phyloP scores from a whole-genome alignment of 2,888 invertebrate genomes.

The Galerucella pusilla region DNA sequence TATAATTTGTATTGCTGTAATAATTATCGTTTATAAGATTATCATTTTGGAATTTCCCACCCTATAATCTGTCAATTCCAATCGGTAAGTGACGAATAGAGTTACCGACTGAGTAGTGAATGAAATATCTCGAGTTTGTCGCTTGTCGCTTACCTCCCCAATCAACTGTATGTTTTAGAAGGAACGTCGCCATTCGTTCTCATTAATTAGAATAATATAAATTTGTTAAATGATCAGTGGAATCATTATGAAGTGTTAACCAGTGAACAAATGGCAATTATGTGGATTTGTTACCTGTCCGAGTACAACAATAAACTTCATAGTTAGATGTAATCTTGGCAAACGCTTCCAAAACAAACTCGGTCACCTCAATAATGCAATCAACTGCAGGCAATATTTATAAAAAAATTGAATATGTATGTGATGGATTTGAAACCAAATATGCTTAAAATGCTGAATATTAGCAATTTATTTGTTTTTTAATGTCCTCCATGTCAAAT shows the following conservation, averaged over 20 bases:
- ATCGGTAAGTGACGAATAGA: constrained; percentile 14
- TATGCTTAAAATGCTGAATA: constrained; percentile 42
- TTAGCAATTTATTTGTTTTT: constrained; percentile 52
- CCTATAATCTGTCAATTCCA: constrained; percentile 11
- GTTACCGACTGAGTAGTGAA: constrained; percentile 51
- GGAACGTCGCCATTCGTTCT: constrained; percentile 65
- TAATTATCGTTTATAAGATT: not conserved
- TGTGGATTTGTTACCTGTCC: constrained; percentile 47
- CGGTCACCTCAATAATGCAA: constrained; percentile 61
- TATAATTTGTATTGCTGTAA: not conserved
- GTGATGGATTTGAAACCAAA: constrained; percentile 34
- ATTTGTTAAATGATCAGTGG: constrained; percentile 56
- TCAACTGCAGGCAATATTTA: constrained; percentile 57
- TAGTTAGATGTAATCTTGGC: constrained; percentile 59
- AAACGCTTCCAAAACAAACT: constrained; percentile 63
- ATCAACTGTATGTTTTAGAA: constrained; percentile 64
- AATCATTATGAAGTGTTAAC: constrained; percentile 41
- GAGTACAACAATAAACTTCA: constrained; percentile 46
- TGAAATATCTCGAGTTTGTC: constrained; percentile 55
- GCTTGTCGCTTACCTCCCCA: constrained; percentile 66
- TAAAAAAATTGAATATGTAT: constrained; percentile 47
- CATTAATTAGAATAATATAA: constrained; percentile 56
- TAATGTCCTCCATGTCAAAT: constrained; percentile 59
- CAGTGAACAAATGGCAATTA: constrained; percentile 43
- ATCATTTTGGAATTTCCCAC: constrained; percentile 9